Conservation (phyloP, 2,797 vertebrate species). For the Knipowitschia caucasica region DNA sequence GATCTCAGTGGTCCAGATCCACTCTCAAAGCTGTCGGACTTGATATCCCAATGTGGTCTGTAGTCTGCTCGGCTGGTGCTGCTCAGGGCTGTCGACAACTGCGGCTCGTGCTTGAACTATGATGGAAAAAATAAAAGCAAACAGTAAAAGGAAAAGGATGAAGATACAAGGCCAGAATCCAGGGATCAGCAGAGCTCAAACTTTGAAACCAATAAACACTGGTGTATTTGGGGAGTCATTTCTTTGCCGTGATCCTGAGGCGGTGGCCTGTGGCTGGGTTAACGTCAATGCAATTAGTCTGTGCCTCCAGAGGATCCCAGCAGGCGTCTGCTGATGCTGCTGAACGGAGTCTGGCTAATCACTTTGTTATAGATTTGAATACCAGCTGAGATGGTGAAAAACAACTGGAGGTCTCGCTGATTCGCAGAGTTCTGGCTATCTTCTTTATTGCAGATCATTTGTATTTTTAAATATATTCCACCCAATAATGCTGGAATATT, state of each 20-base stretch:
- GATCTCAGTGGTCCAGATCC: constrained; percentile 62
- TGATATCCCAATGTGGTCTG: constrained; percentile 58
- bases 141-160: constrained; percentile 11
- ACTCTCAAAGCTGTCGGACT: constrained; percentile 62
- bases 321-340: constrained; percentile 60
- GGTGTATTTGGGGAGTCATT: constrained; percentile 59
- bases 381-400: constrained; percentile 42
- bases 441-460: too few species aligned
- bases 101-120: constrained; percentile 67
- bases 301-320: constrained; percentile 35
- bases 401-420: constrained; percentile 30
- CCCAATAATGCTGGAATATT: too few species aligned
- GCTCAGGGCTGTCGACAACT: constrained; percentile 37
- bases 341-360: constrained; percentile 58
- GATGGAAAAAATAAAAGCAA: constrained; percentile 53
- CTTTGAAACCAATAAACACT: constrained; percentile 54
- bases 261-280: constrained; percentile 39
- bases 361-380: constrained; percentile 65
- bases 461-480: too few species aligned
- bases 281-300: constrained; percentile 66
- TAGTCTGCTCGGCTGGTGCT: constrained; percentile 68
- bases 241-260: constrained; percentile 53
- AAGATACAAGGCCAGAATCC: constrained; percentile 40
- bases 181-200: constrained; percentile 65
- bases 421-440: constrained; percentile 23